Base-by-base conservation (phyloP, 2,797 vertebrate genomes). In the Aotus griseimembra region DNA sequence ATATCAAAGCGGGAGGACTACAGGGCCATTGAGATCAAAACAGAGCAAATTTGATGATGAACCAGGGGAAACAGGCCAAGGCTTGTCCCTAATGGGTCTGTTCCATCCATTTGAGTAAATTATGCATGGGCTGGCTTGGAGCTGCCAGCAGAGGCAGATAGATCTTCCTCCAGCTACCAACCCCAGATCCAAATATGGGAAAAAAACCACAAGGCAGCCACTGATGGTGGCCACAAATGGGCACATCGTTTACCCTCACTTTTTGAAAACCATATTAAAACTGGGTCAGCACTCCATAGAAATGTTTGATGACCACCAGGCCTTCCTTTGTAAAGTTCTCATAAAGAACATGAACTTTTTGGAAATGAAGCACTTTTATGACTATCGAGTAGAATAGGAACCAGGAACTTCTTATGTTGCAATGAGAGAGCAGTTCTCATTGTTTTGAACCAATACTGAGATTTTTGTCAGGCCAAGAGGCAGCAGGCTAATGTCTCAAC, bases 11-110 rank as follows among this genome's bases (percentile, higher is more conserved):
- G 28, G 26, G 48, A 76, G 72, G 67, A 46, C 95, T 77, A 58
- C 14, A 77, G 93, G 92, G 61, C 84, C 85, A 36, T 19, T 20
- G 92, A 96, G 96, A 97, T 97, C 96, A 97, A 93, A 90, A 84
- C 70, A 58, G n/a, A 93, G 75, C 41, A 70, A 81, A 96, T 88
- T 24, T 94, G 73, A 75, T 93, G 61, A 79, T 41, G 86, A 92
- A 86, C 72, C 58, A 9, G 19, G 19, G 64, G 55, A 80, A 90
- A 39, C 20, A 33, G 57, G 85, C 88, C 94, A 73, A 13, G 46
- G 52, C 88, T 28, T 95, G 90, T 72, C 90, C 67, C 73, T 76
- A 5, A 57, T 12, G 33, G 44, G 52, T 58, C 87, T 41, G 26
- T 72, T 92, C 36, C 93, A 77, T 87, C 57, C 58, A 14, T 67